Evolutionary conservation across 1,140 invertebrate species (phyloP).

Genomic region (Orussus abietinus): DNA sequence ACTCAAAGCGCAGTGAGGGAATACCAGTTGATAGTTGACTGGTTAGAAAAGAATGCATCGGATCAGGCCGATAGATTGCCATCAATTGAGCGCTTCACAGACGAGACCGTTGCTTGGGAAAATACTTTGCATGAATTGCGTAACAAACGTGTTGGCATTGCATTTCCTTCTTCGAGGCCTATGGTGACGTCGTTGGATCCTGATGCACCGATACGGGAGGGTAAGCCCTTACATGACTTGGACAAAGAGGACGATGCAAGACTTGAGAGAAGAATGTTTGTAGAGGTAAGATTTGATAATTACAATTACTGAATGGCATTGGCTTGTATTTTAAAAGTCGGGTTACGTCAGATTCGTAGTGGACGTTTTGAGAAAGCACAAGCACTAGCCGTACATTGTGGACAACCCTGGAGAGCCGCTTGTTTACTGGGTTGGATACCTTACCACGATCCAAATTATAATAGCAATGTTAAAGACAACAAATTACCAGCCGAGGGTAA

Average conservation of each 20-base stretch:
- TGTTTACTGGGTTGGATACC: conserved; percentile 86
- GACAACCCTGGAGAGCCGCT: conserved; percentile 86
- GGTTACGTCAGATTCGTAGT: conserved; percentile 66
- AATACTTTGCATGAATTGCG: conserved; percentile 83
- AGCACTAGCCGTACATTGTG: conserved; percentile 75
- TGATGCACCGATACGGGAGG: conserved; percentile 83
- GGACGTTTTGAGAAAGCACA: conserved; percentile 83
- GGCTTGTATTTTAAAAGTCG: conserved; percentile 10
- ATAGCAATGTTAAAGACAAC: conserved; percentile 44
- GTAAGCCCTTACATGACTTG: conserved; percentile 77
- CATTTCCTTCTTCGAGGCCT: conserved; percentile 56
- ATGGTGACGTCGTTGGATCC: conserved; percentile 81
- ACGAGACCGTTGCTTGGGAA: conserved; percentile 81
- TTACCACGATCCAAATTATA: conserved; percentile 77
- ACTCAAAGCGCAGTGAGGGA: conserved; percentile 67
- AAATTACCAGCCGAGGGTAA: conserved; percentile 75
- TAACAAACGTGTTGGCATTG: conserved; percentile 53
- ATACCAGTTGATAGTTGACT: conserved; percentile 85
- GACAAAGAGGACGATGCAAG: conserved; percentile 85
- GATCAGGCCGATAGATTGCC: conserved; percentile 65
- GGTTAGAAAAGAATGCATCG: conserved; percentile 81
- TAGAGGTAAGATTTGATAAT: conserved; percentile 34
- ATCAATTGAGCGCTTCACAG: conserved; percentile 67
- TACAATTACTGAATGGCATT: conserved; percentile 7
- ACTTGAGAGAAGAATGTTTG: conserved; percentile 58